phyloP scores from a whole-genome alignment of 2,888 invertebrate species.

The Boloria selene region DNA sequence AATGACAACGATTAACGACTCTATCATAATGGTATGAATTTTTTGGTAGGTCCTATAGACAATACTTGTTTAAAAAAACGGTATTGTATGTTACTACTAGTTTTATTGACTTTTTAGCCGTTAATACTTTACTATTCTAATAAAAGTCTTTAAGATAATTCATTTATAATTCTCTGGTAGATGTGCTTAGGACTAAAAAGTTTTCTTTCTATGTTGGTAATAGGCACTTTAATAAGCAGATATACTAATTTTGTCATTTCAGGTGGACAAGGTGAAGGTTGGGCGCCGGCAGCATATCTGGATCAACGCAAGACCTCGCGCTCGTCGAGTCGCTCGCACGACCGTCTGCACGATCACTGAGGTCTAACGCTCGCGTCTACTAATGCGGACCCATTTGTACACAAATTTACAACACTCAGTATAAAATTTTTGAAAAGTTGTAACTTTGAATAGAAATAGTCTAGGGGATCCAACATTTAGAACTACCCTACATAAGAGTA shows the following conservation, averaged over 20 bases:
- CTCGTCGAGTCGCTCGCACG: constrained; percentile 86
- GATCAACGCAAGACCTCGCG: constrained; percentile 91
- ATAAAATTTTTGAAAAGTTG: neutral
- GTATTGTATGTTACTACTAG: too few species aligned
- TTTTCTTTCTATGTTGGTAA: too few species aligned
- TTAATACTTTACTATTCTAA: too few species aligned
- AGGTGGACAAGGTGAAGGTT: constrained; percentile 90
- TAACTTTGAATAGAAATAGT: constrained; percentile 2
- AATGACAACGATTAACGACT: too few species aligned
- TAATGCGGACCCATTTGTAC: neutral
- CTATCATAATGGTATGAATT: too few species aligned
- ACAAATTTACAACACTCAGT: neutral
- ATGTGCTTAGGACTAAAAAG: too few species aligned
- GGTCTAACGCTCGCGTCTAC: constrained; percentile 22
- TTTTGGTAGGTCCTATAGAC: too few species aligned
- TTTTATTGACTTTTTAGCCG: too few species aligned
- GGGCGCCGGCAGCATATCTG: constrained; percentile 97
- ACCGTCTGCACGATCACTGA: constrained; percentile 79
- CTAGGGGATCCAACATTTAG: constrained; percentile 3
- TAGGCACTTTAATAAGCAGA: neutral
- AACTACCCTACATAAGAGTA: constrained; percentile 6
- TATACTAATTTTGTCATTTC: constrained; percentile 28
- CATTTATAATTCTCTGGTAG: too few species aligned
- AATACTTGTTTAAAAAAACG: too few species aligned
- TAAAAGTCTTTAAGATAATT: too few species aligned